Evolutionary conservation across 2,888 invertebrate species (phyloP).

Genomic region (Napeogenes inachia): DNA sequence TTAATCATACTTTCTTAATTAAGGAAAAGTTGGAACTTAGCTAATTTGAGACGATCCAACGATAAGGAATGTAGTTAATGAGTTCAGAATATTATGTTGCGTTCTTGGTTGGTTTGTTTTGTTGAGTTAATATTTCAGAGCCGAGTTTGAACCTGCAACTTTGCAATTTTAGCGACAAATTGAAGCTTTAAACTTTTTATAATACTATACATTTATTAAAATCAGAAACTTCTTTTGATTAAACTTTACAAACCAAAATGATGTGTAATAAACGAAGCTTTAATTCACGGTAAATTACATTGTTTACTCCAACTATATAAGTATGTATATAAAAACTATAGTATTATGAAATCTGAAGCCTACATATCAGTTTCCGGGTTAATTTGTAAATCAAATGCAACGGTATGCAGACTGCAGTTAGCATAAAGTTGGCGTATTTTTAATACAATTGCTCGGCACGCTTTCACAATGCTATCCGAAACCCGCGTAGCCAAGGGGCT

Average conservation of each 20-base stretch:
- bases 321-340: no score
- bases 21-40: conserved; percentile 57
- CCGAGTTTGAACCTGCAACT: neutral
- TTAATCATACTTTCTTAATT: conserved; percentile 77
- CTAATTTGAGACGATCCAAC: conserved; percentile 64
- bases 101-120: conserved; percentile 21
- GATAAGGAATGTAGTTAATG: conserved; percentile 57
- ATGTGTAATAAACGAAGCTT: no score
- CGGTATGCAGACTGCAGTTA: conserved; percentile 33
- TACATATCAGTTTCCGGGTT: no score
- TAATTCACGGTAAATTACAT: no score
- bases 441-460: conserved; percentile 54
- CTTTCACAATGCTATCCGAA: conserved; percentile 60
- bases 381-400: conserved; percentile 9
- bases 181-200: no score
- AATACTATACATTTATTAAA: no score
- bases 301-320: no score
- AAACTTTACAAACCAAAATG: no score
- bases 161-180: neutral
- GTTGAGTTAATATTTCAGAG: neutral
- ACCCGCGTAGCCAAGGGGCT: conserved; percentile 66
- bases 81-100: conserved; percentile 26
- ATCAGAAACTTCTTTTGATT: no score
- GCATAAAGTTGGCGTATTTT: conserved; percentile 41
- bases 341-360: no score